Evolutionary conservation across 2,113 vertebrate species (phyloP).

Genomic region (Onychostruthus taczanowskii): DNA sequence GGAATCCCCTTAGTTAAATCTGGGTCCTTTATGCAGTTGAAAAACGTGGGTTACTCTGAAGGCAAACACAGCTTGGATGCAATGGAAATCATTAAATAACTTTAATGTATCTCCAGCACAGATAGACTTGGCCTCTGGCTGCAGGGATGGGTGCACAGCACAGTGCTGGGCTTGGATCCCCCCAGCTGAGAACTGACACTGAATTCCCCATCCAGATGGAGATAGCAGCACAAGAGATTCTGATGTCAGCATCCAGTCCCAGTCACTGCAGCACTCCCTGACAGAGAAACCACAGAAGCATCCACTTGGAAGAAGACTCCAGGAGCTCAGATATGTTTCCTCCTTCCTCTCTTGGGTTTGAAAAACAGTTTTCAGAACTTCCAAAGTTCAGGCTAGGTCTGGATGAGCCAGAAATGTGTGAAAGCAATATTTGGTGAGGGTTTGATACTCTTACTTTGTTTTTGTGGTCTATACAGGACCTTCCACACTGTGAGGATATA

Average conservation of each 20-base stretch:
- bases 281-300: neutral
- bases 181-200: neutral
- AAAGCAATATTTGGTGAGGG: conserved; percentile 42
- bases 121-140: neutral
- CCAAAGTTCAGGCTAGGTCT: neutral
- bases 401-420: conserved; percentile 25
- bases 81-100: neutral
- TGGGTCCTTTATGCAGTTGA: neutral
- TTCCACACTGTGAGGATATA: neutral
- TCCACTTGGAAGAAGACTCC: neutral
- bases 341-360: neutral
- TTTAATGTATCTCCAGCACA: neutral
- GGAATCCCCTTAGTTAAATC: neutral
- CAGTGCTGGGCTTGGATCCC: neutral
- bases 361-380: conserved; percentile 19
- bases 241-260: neutral
- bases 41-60: neutral
- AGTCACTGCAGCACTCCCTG: neutral
- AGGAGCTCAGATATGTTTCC: neutral
- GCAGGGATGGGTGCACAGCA: neutral
- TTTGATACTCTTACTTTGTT: neutral
- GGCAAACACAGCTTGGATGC: neutral
- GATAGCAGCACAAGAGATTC: neutral
- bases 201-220: neutral
- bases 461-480: conserved; percentile 10